phyloP scores from a whole-genome alignment of 1,140 invertebrate genomes.

The Bombyx mori region ASM3026992v2 NC_085118.1:15418001-15418500 shows the following conservation, averaged over 20 bases:
- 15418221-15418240: conserved; percentile 1
- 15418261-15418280: conserved; percentile 23
- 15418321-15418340: too few species aligned
- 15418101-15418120: conserved; percentile 65
- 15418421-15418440: too few species aligned
- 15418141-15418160: conserved; percentile 52
- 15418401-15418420: too few species aligned
- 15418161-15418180: conserved; percentile 43
- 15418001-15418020: conserved; percentile 62
- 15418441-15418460: too few species aligned
- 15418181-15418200: conserved; percentile 16
- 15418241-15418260: conserved; percentile 3
- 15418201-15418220: conserved; percentile 6
- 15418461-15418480: too few species aligned
- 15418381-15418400: too few species aligned
- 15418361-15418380: too few species aligned
- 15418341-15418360: too few species aligned
- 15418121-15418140: conserved; percentile 56
- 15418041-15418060: conserved; percentile 73
- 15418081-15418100: conserved; percentile 71
- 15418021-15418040: conserved; percentile 72
- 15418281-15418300: conserved; percentile 34
- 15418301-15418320: too few species aligned
- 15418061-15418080: conserved; percentile 76
- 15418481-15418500: too few species aligned